Conservation (phyloP, 2,888 invertebrate species). For the Pandemis heparana region DNA sequence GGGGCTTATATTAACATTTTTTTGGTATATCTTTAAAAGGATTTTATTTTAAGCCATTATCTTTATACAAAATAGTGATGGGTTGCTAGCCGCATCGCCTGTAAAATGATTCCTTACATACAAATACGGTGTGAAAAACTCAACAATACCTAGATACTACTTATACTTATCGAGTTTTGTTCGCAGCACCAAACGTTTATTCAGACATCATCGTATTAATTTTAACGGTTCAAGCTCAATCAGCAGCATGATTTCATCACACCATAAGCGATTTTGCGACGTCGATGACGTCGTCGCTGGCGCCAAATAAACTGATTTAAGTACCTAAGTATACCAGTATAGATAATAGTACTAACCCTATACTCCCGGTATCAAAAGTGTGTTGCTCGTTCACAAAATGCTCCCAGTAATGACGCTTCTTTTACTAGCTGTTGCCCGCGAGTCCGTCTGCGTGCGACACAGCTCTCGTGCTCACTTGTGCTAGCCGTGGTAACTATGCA, state of each 20-base stretch:
- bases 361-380: no score
- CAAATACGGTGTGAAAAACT: neutral
- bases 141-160: neutral
- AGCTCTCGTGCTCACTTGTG: no score
- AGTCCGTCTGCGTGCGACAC: no score
- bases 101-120: no score
- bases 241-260: slow-evolving; percentile 38
- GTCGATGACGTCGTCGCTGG: slow-evolving; percentile 16
- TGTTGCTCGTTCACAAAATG: no score
- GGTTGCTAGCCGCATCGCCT: no score
- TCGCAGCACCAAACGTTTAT: neutral
- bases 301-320: slow-evolving; percentile 5
- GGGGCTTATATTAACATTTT: neutral
- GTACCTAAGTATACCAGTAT: no score
- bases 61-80: no score
- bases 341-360: no score
- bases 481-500: no score
- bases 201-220: slow-evolving; percentile 3
- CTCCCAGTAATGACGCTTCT: no score
- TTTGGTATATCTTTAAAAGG: neutral
- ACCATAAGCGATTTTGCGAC: slow-evolving; percentile 32
- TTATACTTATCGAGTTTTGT: neutral
- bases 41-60: neutral
- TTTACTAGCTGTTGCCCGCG: no score
- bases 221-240: slow-evolving; percentile 15